A percentile compares a stretch with the other conserved stretches of the same genome.
Evolutionary conservation across 2,888 invertebrate species (phyloP).

Genomic region (Linnaemya vulpina): DNA sequence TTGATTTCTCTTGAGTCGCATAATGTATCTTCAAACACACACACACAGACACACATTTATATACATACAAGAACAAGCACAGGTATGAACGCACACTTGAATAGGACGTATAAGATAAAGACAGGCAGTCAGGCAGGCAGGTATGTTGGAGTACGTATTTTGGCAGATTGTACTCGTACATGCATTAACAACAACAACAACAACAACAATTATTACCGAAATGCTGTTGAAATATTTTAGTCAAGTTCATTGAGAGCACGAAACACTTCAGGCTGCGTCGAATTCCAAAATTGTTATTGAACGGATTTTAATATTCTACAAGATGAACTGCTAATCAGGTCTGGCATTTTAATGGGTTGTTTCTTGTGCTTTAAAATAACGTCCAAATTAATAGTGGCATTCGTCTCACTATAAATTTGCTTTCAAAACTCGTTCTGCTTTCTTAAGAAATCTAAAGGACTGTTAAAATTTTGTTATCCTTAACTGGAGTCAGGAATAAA

Average conservation of each 20-base stretch:
- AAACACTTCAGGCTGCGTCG: background rate
- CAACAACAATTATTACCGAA: background rate
- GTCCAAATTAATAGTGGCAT: too few species aligned
- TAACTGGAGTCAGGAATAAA: too few species aligned
- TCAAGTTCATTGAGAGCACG: background rate
- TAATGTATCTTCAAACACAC: slow-evolving; percentile 50
- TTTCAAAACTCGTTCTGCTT: too few species aligned
- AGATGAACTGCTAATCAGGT: background rate
- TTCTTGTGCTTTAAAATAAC: too few species aligned
- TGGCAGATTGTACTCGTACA: background rate
- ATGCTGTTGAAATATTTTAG: slow-evolving; percentile 12
- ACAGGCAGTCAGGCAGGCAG: background rate
- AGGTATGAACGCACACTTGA: background rate
- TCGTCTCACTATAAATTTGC: too few species aligned
- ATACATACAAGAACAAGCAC: background rate
- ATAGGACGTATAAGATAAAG: background rate
- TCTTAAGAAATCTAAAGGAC: too few species aligned
- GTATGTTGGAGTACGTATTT: background rate
- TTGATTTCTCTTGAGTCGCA: slow-evolving; percentile 69
- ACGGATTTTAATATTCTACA: background rate
- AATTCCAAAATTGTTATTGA: background rate
- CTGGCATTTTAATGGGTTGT: background rate
- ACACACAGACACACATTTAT: background rate
- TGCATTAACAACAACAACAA: slow-evolving; percentile 4
- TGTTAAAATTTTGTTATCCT: too few species aligned